A percentile compares a stretch with the other conserved stretches of the same genome.
Evolutionary conservation across 1,140 invertebrate genomes (phyloP).

Genomic region (Drosophila cardini): DNA sequence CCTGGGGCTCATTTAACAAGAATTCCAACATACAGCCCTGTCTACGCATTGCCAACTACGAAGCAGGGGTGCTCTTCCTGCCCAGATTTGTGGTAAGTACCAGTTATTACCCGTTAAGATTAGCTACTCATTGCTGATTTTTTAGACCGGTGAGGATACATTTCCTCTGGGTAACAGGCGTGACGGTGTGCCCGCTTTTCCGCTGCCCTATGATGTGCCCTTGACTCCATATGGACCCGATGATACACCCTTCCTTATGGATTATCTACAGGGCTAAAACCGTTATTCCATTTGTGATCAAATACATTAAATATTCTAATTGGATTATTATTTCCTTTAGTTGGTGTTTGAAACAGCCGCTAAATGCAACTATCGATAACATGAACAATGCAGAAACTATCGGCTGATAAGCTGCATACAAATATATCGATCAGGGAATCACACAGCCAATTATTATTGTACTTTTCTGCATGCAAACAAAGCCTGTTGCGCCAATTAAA

Average conservation of each 20-base stretch:
- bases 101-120: neutral
- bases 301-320: neutral
- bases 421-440: neutral
- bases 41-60: slow-evolving; percentile 93
- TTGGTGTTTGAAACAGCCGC: neutral
- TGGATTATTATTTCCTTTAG: neutral
- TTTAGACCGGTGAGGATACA: slow-evolving; percentile 79
- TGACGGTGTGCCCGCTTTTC: slow-evolving; percentile 86
- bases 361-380: neutral
- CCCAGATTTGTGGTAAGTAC: slow-evolving; percentile 92
- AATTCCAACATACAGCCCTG: slow-evolving; percentile 86
- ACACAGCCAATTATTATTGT: too few relatives aligned
- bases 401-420: too few relatives aligned
- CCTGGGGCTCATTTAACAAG: slow-evolving; percentile 94
- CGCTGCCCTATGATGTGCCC: slow-evolving; percentile 93
- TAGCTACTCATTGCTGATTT: neutral
- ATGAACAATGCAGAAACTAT: neutral
- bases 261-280: slow-evolving; percentile 69
- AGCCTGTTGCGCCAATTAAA: neutral
- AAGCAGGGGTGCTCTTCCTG: slow-evolving; percentile 95
- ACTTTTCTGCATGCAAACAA: neutral
- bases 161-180: slow-evolving; percentile 83
- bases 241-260: slow-evolving; percentile 88
- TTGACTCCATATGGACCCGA: slow-evolving; percentile 87
- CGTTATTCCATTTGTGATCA: neutral